Evolutionary conservation across 2,113 vertebrate species (phyloP).

Genomic region (Oryzias celebensis): DNA sequence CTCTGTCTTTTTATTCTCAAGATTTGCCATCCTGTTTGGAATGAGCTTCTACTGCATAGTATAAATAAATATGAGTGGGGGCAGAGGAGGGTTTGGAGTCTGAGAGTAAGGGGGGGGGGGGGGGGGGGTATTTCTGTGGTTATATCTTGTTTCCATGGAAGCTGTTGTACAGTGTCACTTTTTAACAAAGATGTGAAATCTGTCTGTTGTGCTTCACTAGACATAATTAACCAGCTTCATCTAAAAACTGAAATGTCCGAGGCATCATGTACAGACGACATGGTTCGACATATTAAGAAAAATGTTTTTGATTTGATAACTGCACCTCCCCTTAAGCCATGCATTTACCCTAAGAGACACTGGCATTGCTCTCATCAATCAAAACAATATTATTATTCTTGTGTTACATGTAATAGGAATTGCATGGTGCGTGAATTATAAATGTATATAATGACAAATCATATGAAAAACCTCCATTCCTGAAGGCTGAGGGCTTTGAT

Average conservation of each 20-base stretch:
- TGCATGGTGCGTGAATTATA: slow-evolving; percentile 81
- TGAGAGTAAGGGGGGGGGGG: slow-evolving; percentile 25
- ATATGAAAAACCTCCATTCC: slow-evolving; percentile 62
- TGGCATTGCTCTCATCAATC: slow-evolving; percentile 55
- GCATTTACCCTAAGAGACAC: slow-evolving; percentile 55
- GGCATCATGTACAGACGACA: slow-evolving; percentile 44
- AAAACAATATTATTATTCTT: slow-evolving; percentile 67
- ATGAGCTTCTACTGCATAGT: slow-evolving; percentile 56
- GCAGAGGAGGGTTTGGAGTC: slow-evolving; percentile 27
- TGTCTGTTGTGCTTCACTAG: slow-evolving; percentile 59
- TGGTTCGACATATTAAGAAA: slow-evolving; percentile 37
- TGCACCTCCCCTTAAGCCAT: slow-evolving; percentile 55
- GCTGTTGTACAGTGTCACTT: slow-evolving; percentile 81
- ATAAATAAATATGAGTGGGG: slow-evolving; percentile 44
- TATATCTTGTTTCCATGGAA: slow-evolving; percentile 67
- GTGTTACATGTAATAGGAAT: slow-evolving; percentile 81
- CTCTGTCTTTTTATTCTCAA: slow-evolving; percentile 67
- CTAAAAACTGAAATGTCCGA: slow-evolving; percentile 44
- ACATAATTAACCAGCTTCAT: slow-evolving; percentile 57
- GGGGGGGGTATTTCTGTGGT: slow-evolving; percentile 62
- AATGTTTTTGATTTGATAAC: slow-evolving; percentile 64
- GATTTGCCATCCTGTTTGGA: slow-evolving; percentile 64
- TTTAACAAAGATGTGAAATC: slow-evolving; percentile 69
- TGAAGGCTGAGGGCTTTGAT: slow-evolving; percentile 63
- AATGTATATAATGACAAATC: slow-evolving; percentile 74